Base-by-base conservation (phyloP, 2,113 vertebrate species). In the Trematomus loennbergii region DNA sequence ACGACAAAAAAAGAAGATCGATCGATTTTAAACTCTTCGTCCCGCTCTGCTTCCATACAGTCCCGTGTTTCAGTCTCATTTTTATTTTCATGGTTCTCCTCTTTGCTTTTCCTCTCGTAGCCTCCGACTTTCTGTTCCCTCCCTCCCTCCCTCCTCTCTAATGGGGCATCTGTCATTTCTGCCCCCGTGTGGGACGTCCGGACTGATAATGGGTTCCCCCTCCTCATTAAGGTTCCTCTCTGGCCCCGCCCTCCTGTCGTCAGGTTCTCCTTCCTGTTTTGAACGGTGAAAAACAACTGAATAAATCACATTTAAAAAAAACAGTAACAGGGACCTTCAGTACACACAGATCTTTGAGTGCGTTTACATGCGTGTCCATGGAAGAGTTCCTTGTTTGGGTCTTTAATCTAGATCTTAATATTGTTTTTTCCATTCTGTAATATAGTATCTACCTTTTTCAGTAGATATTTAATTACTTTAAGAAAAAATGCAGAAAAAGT, bases 21-120 rank as follows among this genome's bases (percentile, higher is more conserved):
- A 95, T 96, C 96, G 95, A 96, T 96, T 95, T 95, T 94, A 95
- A 95, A 94, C 94, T 93, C 79, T 83, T 88, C 82, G 81, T 81
- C 84, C 78, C 65, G 10, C 60, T 77, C 65, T 49, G 67, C 64
- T 66, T 85, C 84, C 65, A 62, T 78, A 13, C 53, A 10, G 64
- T 75, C 84, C 69, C 58, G 25, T 50, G 20, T 74, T n/a, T 75
- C 9, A 63, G 20, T 74, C 18, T 75, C 9, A 63, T 29, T 83
- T 89, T 88, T 66, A 71, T 70, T 89, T 88, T 81, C 61, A 71
- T 76, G 75, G 67, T 83, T 81, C 68, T 82, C 75, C 78, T 89
- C 66, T 89, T 75, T 66, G 84, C 79, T 67, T 76, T 67, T 74
- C 81, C 61, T 88, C 60, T 72, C n/a, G 61, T 64, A 62, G 59